phyloP scores from a whole-genome alignment of 1,140 invertebrate genomes.

The Halyomorpha halys region DNA sequence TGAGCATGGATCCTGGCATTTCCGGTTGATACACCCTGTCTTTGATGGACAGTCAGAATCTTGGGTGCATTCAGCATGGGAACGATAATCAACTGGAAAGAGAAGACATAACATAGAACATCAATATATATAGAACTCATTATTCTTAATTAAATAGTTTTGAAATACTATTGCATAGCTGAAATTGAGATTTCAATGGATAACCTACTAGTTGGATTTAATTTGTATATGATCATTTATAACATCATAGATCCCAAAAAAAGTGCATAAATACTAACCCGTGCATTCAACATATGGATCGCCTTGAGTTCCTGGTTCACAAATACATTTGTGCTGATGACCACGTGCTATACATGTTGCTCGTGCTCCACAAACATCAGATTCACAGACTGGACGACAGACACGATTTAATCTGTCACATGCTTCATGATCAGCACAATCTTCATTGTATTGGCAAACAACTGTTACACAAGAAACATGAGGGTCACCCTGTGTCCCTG shows the following conservation, averaged over 20 bases:
- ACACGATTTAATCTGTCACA: conserved; percentile 75
- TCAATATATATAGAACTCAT: too few species aligned
- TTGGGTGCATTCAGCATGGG: conserved; percentile 49
- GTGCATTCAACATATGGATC: conserved; percentile 68
- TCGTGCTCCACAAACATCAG: conserved; percentile 57
- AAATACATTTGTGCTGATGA: conserved; percentile 69
- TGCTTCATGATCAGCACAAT: conserved; percentile 74
- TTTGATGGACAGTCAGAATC: conserved; percentile 65
- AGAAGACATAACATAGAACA: too few species aligned
- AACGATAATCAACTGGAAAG: too few species aligned
- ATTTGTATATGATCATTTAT: too few species aligned
- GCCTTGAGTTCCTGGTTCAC: conserved; percentile 59
- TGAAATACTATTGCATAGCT: too few species aligned
- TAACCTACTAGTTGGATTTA: too few species aligned
- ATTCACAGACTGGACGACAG: conserved; percentile 68
- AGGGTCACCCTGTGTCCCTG: conserved; percentile 74
- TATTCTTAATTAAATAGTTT: too few species aligned
- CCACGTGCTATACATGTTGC: conserved; percentile 60
- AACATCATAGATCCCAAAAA: neutral
- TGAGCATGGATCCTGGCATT: conserved; percentile 65
- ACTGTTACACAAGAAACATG: conserved; percentile 65
- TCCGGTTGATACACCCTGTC: conserved; percentile 62
- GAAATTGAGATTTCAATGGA: too few species aligned
- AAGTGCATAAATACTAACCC: conserved; percentile 33
- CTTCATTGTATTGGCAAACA: conserved; percentile 78